A percentile compares a stretch with the other conserved stretches of the same genome.
Evolutionary conservation across 2,888 invertebrate genomes (phyloP).

Genomic region (Spodoptera picta): DNA sequence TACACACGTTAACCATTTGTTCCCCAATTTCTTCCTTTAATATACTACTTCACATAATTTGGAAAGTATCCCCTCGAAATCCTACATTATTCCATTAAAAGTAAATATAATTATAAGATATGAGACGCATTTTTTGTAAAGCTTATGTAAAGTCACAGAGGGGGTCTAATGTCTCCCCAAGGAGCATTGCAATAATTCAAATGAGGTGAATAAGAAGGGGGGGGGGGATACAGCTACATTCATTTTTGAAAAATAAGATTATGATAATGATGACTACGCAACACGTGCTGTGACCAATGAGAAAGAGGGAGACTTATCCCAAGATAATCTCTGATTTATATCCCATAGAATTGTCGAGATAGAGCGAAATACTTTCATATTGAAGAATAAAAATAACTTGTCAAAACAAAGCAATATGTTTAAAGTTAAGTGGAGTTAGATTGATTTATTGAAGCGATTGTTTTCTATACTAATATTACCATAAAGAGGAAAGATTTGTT

Average conservation of each 20-base stretch:
- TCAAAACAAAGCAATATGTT: conserved; percentile 44
- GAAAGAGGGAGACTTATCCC: conserved; percentile 54
- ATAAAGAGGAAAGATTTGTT: no score
- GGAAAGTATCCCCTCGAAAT: background rate
- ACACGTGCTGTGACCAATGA: conserved; percentile 62
- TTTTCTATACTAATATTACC: no score
- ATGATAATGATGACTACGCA: conserved; percentile 71
- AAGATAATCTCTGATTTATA: conserved; percentile 62
- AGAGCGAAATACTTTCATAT: conserved; percentile 21
- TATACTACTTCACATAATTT: no score
- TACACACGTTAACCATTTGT: no score
- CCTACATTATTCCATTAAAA: background rate
- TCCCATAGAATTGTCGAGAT: conserved; percentile 31
- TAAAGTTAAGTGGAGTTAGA: conserved; percentile 33
- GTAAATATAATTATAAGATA: conserved; percentile 22
- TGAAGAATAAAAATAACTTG: conserved; percentile 40
- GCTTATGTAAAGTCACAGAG: conserved; percentile 27
- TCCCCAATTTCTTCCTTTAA: no score
- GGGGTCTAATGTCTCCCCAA: conserved; percentile 64
- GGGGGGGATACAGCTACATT: conserved; percentile 60
- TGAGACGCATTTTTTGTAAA: conserved; percentile 23
- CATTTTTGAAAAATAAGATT: conserved; percentile 74
- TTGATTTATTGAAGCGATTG: conserved; percentile 49
- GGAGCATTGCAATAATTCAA: conserved; percentile 70
- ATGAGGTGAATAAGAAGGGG: conserved; percentile 69